These are phyloP conservation scores for Marronus borbonicus DNA, from an alignment of 2,888 invertebrate genomes.

Conservation along the genomic window DNA sequence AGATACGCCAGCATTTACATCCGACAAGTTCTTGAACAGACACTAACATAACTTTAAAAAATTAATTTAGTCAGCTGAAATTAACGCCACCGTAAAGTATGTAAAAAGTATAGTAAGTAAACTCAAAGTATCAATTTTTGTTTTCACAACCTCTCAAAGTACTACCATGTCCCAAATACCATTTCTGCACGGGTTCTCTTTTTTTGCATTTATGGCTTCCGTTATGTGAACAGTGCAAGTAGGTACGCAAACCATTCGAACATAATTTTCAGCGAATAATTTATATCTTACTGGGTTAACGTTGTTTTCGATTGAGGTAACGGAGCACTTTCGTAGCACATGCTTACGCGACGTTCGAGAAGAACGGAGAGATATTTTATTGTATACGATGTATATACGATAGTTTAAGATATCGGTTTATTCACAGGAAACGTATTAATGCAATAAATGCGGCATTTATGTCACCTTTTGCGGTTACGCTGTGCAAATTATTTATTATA, in stretches of 20 bases:
- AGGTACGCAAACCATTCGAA: not conserved
- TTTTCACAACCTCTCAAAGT: not conserved
- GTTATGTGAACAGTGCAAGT: constrained; percentile 4
- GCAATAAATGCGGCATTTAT: too few species aligned
- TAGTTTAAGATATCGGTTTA: too few species aligned
- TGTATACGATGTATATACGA: too few species aligned
- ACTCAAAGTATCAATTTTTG: too few species aligned
- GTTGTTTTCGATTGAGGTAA: constrained; percentile 14
- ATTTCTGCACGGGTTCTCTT: not conserved
- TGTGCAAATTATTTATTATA: too few species aligned
- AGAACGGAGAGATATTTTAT: not conserved
- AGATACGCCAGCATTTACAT: too few species aligned
- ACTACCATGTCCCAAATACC: constrained; percentile 22
- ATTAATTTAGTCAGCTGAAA: not conserved
- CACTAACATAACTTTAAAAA: not conserved
- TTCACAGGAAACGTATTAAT: too few species aligned
- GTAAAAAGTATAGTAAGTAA: too few species aligned
- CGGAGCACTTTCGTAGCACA: not conserved
- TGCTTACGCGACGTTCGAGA: not conserved
- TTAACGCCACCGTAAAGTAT: not conserved
- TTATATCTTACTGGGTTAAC: not conserved
- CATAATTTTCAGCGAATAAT: constrained; percentile 22
- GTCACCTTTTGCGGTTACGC: too few species aligned
- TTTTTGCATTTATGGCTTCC: constrained; percentile 2
- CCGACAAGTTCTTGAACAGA: not conserved